These are phyloP conservation scores for Hydractinia symbiolongicarpus DNA, from an alignment of 30 jellyfish, hydroid and myxozoan species.

Conservation along the genomic window DNA sequence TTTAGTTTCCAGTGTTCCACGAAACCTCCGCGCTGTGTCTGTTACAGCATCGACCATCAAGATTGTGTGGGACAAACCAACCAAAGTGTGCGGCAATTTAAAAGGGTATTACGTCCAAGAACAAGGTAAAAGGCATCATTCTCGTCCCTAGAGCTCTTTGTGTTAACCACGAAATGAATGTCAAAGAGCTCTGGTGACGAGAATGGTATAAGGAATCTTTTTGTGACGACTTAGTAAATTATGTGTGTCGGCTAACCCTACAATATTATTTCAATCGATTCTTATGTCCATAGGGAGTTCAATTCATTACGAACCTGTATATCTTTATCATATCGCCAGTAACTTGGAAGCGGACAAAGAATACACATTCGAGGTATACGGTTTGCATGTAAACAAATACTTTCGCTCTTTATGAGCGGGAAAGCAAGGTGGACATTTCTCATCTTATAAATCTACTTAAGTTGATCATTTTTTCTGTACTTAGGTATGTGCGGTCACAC, in stretches of 20 bases:
- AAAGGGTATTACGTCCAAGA: slow-evolving; percentile 72
- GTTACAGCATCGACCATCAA: slow-evolving; percentile 65
- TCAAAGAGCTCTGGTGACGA: neutral
- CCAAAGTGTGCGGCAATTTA: slow-evolving; percentile 56
- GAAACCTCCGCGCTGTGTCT: slow-evolving; percentile 66
- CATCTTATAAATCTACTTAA: no score
- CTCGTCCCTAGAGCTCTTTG: no score
- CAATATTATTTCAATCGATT: no score
- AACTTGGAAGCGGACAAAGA: slow-evolving; percentile 86
- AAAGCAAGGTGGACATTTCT: no score
- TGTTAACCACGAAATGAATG: no score
- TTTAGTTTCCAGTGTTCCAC: slow-evolving; percentile 75
- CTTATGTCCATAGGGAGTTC: slow-evolving; percentile 40
- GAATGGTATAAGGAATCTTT: no score
- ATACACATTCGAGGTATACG: slow-evolving; percentile 69
- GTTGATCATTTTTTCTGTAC: neutral
- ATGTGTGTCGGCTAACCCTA: no score
- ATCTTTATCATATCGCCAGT: slow-evolving; percentile 61
- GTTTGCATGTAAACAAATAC: no score
- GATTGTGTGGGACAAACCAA: slow-evolving; percentile 72
- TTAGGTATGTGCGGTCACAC: slow-evolving; percentile 81
- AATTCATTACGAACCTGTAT: slow-evolving; percentile 60
- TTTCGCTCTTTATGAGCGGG: no score
- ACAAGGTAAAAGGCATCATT: slow-evolving; percentile 33
- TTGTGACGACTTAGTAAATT: no score